A percentile compares a stretch with the other conserved stretches of the same genome.
phyloP scores from a whole-genome alignment of 2,888 invertebrate genomes.

The Macrophya annulata region DNA sequence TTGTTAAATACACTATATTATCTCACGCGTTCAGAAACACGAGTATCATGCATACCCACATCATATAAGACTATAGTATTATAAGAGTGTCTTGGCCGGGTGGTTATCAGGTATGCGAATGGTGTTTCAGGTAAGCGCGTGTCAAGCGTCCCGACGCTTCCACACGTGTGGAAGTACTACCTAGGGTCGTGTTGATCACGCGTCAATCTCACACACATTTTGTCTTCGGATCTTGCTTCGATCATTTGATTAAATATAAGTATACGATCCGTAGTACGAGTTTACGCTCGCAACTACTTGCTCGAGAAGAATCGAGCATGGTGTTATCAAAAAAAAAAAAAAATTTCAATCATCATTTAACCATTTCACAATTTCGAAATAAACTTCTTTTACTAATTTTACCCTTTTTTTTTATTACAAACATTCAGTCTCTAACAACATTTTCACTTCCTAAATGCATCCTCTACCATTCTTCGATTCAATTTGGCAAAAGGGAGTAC shows the following conservation, averaged over 20 bases:
- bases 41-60: background rate
- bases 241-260: slow-evolving; percentile 20
- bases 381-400: too few species aligned
- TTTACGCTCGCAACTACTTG: background rate
- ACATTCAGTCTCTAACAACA: too few species aligned
- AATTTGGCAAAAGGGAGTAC: too few species aligned
- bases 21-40: background rate
- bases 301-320: background rate
- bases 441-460: too few species aligned
- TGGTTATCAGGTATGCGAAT: slow-evolving; percentile 68
- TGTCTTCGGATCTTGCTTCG: slow-evolving; percentile 19
- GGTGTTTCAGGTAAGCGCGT: slow-evolving; percentile 73
- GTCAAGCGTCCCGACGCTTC: slow-evolving; percentile 65
- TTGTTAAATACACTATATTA: background rate
- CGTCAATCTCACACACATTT: slow-evolving; percentile 49
- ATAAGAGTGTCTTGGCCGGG: slow-evolving; percentile 7
- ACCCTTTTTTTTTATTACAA: too few species aligned
- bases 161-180: slow-evolving; percentile 65
- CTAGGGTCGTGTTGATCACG: slow-evolving; percentile 40
- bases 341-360: too few species aligned
- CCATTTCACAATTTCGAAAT: background rate
- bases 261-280: background rate
- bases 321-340: too few species aligned
- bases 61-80: slow-evolving; percentile 4
- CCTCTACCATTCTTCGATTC: too few species aligned